Evolutionary conservation across 2,113 vertebrate species (phyloP), one percentile per base, ranked within the genome.

Genomic region (Gadus macrocephalus): DNA sequence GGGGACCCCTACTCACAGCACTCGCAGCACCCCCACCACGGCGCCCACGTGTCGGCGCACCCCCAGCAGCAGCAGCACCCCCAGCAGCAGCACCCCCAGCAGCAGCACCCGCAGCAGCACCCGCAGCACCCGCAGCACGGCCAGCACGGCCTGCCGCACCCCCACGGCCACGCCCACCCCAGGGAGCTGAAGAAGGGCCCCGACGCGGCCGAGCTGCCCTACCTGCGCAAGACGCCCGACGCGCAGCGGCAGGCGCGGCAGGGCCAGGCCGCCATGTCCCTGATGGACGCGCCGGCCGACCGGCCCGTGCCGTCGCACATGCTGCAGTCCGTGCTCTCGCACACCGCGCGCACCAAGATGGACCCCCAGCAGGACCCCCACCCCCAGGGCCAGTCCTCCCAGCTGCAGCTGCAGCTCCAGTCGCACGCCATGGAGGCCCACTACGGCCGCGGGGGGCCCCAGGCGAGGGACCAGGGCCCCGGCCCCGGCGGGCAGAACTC

Each of bases 261-360:
- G 74, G 86, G 83, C 59, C 90, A 91, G 73, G 81, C 79, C 0
- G 85, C 91, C 0, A 82, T 93, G 9, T 86, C 92, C 0, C 78
- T 94, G 27, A 85, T 95, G 76, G 89, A 94, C 0, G 92, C 91
- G 0, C 84, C 93, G 3, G 82, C 93, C 0, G 83, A 90, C 64
- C 86, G 90, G 0, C 60, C 87, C 4, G 74, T 94, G 62, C 90
- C 89, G 77, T 62, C 81, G 61, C 93, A 92, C 63, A 87, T 95
- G 80, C 89, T 96, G 14, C 94, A 93, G 16, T 94, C 95, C 0
- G 93, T 94, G 58, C 92, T 95, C 61, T 94, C 94, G 14, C 93
- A 95, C 14, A 89, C 93, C 0, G 89, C 93, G 0, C 71, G 70
- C 4, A 84, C 89, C 0, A 93, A 94, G 0, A 85, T 93, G 76